phyloP scores from a whole-genome alignment of 1,140 invertebrate genomes.

The Caenorhabditis latens region DNA sequence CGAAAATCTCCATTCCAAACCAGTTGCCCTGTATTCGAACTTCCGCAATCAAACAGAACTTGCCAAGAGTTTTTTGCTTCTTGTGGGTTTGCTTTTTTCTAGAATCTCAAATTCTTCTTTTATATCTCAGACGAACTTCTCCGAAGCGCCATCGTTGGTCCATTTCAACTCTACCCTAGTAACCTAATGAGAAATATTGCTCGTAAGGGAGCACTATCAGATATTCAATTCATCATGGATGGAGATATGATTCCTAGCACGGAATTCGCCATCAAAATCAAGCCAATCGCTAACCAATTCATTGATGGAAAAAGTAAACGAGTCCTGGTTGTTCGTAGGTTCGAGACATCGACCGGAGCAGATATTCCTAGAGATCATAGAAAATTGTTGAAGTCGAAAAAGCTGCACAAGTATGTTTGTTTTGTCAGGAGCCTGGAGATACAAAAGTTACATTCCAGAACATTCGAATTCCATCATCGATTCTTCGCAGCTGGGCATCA shows the following conservation, averaged over 20 bases:
- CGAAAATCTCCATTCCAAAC: neutral
- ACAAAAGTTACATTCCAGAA: neutral
- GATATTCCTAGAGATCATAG: neutral
- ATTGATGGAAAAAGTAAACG: slow-evolving; percentile 24
- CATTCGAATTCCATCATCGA: slow-evolving; percentile 30
- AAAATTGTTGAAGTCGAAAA: slow-evolving; percentile 21
- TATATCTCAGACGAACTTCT: neutral
- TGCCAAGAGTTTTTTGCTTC: slow-evolving; percentile 10
- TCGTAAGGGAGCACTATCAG: slow-evolving; percentile 2
- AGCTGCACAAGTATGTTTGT: neutral
- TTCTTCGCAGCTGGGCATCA: neutral
- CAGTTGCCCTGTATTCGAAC: neutral
- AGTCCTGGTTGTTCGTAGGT: neutral
- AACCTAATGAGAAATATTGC: slow-evolving; percentile 42
- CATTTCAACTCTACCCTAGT: neutral
- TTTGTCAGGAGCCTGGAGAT: neutral
- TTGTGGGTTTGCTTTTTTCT: neutral
- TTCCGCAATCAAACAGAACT: neutral
- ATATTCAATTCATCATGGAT: slow-evolving; percentile 25
- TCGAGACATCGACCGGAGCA: neutral
- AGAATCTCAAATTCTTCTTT: neutral
- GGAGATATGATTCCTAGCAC: slow-evolving; percentile 33
- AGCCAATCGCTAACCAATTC: neutral
- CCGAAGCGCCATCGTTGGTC: neutral
- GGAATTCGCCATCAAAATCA: slow-evolving; percentile 23